Conservation (phyloP, 2,113 vertebrate genomes). For the Calonectris borealis region DNA sequence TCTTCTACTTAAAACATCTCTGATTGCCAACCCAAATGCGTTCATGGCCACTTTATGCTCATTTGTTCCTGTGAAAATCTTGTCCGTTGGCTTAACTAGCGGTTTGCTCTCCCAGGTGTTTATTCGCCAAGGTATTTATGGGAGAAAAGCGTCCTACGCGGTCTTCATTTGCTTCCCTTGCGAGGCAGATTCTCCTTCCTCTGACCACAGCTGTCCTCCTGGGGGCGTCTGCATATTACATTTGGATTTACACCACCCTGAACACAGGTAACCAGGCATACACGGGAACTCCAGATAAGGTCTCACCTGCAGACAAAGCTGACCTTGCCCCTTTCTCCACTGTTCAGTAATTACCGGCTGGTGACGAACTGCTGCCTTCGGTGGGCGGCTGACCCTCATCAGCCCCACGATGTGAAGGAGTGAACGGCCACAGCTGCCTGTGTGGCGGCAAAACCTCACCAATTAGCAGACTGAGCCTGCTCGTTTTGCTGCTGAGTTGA, state of each 20-base stretch:
- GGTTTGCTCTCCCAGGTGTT: not conserved
- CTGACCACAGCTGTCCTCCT: not conserved
- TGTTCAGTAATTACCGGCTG: not conserved
- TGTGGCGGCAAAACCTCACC: not conserved
- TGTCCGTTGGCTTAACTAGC: not conserved
- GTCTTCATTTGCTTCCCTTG: not conserved
- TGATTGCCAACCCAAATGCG: not conserved
- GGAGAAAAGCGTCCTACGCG: not conserved
- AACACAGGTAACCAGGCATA: not conserved
- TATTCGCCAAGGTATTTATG: not conserved
- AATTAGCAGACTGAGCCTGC: not conserved
- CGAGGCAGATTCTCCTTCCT: not conserved
- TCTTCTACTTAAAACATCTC: not conserved
- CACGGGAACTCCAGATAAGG: not conserved
- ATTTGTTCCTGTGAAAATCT: not conserved
- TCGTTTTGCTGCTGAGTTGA: not conserved
- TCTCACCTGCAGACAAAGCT: not conserved
- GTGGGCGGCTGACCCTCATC: not conserved
- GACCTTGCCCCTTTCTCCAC: not conserved
- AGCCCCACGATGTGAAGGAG: fast-evolving
- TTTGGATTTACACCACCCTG: not conserved
- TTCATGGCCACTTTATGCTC: not conserved
- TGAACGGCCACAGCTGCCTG: not conserved
- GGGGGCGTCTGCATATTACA: not conserved
- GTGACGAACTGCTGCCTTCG: not conserved